Conservation (phyloP, 1,140 invertebrate species). For the Nasonia giraulti region DNA sequence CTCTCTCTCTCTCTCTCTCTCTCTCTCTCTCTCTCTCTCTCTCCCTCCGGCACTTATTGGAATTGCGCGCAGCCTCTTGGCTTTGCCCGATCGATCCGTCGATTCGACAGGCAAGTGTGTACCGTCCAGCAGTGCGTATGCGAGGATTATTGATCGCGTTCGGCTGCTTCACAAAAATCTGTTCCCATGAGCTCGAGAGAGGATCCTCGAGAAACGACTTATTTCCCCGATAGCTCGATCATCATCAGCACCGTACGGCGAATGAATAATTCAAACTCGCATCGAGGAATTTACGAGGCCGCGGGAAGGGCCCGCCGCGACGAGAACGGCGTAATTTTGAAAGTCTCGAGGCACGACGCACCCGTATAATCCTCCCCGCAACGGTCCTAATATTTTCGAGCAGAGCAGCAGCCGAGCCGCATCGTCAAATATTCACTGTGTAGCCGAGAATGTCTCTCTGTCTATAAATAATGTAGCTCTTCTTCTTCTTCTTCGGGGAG, state of each 20-base stretch:
- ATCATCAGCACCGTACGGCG: neutral
- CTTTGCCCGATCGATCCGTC: neutral
- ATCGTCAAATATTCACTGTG: slow-evolving; percentile 46
- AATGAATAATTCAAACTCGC: slow-evolving; percentile 10
- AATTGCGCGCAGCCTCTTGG: neutral
- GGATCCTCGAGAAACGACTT: too few species aligned
- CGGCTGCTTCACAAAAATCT: neutral
- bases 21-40: neutral
- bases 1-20: too few species aligned
- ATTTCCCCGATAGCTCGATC: neutral
- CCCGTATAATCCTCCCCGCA: slow-evolving; percentile 35
- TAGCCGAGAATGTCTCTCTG: slow-evolving; percentile 33
- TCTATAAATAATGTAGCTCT: slow-evolving; percentile 39
- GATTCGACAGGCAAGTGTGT: neutral
- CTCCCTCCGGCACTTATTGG: neutral
- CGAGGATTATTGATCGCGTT: neutral
- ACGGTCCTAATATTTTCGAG: slow-evolving; percentile 44
- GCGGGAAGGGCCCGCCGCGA: neutral
- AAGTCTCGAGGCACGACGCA: slow-evolving; percentile 16
- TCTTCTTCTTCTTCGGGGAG: neutral
- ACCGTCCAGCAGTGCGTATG: neutral
- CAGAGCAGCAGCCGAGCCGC: neutral
- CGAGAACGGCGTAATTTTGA: neutral
- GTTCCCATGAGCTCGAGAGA: too few species aligned
- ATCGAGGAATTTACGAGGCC: neutral